Conservation (phyloP, 2,113 vertebrate genomes). For the Apeltes quadracus region DNA sequence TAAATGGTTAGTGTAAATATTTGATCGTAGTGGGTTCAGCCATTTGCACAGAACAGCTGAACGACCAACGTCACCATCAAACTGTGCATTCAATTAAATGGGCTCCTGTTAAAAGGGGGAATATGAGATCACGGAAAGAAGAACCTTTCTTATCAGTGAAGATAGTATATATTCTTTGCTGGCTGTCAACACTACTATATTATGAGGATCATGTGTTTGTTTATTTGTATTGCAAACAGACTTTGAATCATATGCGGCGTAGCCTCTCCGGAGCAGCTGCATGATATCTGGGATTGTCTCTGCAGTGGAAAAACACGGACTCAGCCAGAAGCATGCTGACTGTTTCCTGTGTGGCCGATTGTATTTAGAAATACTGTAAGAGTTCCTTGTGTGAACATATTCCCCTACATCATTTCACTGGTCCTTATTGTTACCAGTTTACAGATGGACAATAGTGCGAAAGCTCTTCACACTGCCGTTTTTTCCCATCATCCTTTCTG, state of each 20-base stretch:
- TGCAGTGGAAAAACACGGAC: conserved; percentile 57
- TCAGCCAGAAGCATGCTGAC: conserved; percentile 56
- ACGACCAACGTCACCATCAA: background rate
- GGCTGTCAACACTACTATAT: background rate
- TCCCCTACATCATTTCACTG: conserved; percentile 11
- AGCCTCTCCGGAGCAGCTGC: conserved; percentile 31
- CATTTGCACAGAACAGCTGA: background rate
- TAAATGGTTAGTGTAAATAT: background rate
- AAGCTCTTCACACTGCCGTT: background rate
- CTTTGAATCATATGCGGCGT: conserved; percentile 33
- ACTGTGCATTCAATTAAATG: background rate
- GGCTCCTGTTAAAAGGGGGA: background rate
- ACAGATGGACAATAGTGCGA: conserved; percentile 5
- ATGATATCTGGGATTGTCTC: conserved; percentile 47
- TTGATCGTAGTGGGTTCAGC: background rate
- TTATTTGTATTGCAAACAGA: conserved; percentile 23
- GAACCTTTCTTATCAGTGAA: background rate
- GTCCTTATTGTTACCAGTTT: background rate
- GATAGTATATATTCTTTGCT: background rate
- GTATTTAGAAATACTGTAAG: conserved; percentile 46
- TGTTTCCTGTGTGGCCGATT: conserved; percentile 62
- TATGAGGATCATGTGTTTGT: background rate
- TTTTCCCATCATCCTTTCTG: conserved; percentile 8
- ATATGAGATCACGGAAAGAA: background rate
- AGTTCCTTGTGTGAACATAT: conserved; percentile 28